Evolutionary conservation across 35 echinoderm and acorn worm genomes (phyloP).

Genomic region (Lytechinus variegatus): DNA sequence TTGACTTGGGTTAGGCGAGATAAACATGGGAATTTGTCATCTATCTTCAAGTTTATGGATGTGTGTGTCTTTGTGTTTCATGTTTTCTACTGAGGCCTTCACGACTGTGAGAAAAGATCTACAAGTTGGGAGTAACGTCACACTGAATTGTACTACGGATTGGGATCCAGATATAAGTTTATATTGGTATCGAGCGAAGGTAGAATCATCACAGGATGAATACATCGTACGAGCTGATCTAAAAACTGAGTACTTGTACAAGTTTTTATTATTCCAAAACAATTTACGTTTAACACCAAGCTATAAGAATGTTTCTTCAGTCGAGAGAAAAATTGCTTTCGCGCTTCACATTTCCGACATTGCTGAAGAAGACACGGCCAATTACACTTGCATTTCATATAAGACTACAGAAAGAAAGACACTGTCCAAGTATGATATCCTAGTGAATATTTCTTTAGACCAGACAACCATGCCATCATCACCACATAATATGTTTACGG

Average conservation of each 20-base stretch:
- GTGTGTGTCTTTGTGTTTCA: neutral
- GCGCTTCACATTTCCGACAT: neutral
- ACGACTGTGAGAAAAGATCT: neutral
- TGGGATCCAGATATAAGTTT: neutral
- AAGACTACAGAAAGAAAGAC: neutral
- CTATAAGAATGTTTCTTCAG: neutral
- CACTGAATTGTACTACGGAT: neutral
- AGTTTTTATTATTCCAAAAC: neutral
- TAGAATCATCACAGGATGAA: neutral
- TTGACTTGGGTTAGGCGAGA: too few species aligned
- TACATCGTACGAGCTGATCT: neutral
- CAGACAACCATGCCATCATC: neutral
- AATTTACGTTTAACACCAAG: neutral
- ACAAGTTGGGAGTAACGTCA: neutral
- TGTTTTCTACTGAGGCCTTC: neutral
- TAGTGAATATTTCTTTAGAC: neutral
- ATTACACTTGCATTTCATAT: neutral
- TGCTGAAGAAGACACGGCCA: neutral
- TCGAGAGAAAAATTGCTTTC: neutral
- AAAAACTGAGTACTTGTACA: neutral
- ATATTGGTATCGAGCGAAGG: neutral
- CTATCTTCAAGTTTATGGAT: neutral
- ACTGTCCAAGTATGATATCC: neutral
- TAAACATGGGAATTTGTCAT: too few species aligned
- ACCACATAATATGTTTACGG: neutral